Evolutionary conservation across 2,113 vertebrate genomes (phyloP), one percentile per base, ranked within the genome.

Genomic region (Picathartes gymnocephalus): DNA sequence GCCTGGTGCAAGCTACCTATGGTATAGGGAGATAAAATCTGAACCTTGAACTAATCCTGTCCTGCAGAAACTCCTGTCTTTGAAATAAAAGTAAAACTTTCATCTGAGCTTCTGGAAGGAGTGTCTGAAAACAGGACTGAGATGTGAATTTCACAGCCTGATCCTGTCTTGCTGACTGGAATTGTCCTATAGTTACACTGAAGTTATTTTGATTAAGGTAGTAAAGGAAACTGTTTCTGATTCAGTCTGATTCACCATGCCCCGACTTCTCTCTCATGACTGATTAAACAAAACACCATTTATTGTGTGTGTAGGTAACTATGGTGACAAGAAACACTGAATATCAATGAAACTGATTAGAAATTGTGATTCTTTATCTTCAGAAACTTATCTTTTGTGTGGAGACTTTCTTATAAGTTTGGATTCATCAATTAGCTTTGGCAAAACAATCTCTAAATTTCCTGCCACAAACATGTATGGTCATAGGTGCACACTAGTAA

Each of bases 211-310:
- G 81, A 91, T 90, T 27, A 82, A 66, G 39, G 30, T 27, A 54
- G 87, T 35, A 94, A 91, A 61, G 87, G 93, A 89, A 94, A 94
- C 84, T 87, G 25, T 95, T 96, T 89, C 89, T 92, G 86, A 87
- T 92, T 93, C 94, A 91, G 74, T 50, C 81, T 95, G 90, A 96
- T 95, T 94, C 93, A 94, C 88, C 87, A 82, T 91, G 62, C 66
- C 87, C 17, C 15, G 93, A 25, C 87, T 95, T 80, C 91, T 94
- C 90, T 96, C 93, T 95, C 84, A 68, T 92, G 93, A 80, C 93
- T 80, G 92, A 96, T 95, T 93, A 92, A 96, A 97, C 91, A 92
- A 95, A 95, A 95, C 84, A 70, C 84, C 88, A 91, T 92, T 92
- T 95, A 91, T 92, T 95, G 82, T 94, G 78, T 80, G 54, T 48